These are phyloP conservation scores for Mormyrus lacerda DNA, from an alignment of 2,113 vertebrate species.

Conservation along the genomic window DNA sequence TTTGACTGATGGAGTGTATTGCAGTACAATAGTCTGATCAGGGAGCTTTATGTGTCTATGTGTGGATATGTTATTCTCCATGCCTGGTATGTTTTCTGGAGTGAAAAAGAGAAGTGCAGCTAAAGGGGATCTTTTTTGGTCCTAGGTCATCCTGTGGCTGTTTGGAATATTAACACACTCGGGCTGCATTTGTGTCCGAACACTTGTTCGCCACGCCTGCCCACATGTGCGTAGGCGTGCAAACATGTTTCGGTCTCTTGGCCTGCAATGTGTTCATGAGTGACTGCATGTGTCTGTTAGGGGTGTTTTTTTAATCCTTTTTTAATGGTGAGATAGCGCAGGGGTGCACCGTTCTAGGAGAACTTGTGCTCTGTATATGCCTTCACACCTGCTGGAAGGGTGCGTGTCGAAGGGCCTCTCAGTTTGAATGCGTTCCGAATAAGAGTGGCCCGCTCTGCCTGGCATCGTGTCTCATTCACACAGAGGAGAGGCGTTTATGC, in stretches of 20 bases:
- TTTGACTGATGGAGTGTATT: too few species aligned
- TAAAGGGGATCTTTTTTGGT: background rate
- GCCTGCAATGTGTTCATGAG: background rate
- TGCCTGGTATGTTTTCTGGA: background rate
- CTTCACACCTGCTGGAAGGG: background rate
- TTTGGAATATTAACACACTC: background rate
- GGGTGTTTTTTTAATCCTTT: background rate
- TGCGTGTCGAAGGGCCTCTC: background rate
- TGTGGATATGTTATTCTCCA: background rate
- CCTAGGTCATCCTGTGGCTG: background rate
- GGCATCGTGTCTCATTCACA: background rate
- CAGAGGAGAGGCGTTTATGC: constrained; percentile 37
- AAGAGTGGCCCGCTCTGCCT: background rate
- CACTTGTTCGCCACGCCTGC: background rate
- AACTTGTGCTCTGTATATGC: background rate
- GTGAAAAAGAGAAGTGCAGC: background rate
- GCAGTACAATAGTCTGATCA: background rate
- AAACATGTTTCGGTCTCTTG: background rate
- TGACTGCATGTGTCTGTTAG: background rate
- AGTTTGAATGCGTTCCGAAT: background rate
- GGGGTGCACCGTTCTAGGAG: background rate
- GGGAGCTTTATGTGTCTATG: background rate
- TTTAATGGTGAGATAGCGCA: background rate
- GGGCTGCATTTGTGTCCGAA: background rate
- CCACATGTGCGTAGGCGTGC: background rate